phyloP scores from a whole-genome alignment of 2,113 vertebrate species.

The Laticauda colubrina region DNA sequence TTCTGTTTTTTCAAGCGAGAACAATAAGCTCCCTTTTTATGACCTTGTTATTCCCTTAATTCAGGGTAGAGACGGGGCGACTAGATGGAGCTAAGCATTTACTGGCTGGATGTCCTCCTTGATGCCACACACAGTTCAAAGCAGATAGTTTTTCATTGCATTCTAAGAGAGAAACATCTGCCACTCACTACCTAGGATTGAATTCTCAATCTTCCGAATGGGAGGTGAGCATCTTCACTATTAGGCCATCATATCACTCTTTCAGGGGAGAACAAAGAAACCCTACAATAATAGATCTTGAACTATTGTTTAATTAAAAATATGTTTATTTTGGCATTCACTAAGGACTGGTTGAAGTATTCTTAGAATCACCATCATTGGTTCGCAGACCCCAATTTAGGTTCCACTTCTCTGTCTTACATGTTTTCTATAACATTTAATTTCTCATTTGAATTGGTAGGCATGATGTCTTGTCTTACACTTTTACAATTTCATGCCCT shows the following conservation, averaged over 20 bases:
- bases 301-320: neutral
- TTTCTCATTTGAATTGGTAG: neutral
- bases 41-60: too few species aligned
- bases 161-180: neutral
- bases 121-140: neutral
- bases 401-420: neutral
- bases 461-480: neutral
- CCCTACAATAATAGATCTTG: neutral
- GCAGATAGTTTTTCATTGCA: neutral
- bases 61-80: neutral
- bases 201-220: neutral
- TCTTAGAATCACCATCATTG: neutral
- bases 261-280: neutral
- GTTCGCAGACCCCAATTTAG: neutral
- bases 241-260: neutral
- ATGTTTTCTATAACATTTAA: neutral
- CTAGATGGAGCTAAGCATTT: neutral
- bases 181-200: neutral
- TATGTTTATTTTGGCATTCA: neutral
- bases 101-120: neutral
- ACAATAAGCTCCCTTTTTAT: neutral
- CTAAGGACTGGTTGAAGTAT: neutral
- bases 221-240: neutral
- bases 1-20: neutral
- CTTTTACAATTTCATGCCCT: neutral